Evolutionary conservation across 2,113 vertebrate genomes (phyloP).

Genomic region (Rhinoptilus africanus): DNA sequence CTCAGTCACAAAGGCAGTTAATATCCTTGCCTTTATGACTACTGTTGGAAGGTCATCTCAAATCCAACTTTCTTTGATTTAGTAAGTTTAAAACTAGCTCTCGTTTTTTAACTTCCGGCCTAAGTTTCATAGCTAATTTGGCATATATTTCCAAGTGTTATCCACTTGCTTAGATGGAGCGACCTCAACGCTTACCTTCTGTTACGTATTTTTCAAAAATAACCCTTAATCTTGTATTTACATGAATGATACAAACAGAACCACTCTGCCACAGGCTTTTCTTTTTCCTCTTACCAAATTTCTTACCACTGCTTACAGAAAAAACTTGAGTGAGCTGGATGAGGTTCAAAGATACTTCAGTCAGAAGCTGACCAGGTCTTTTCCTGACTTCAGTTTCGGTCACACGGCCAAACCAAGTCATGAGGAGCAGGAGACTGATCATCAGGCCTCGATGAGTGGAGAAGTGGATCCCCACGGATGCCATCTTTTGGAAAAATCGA

Average conservation of each 20-base stretch:
- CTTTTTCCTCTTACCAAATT: not conserved
- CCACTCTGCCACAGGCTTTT: not conserved
- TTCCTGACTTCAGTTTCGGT: conserved; percentile 48
- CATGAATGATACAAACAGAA: not conserved
- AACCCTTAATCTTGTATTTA: not conserved
- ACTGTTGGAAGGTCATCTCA: not conserved
- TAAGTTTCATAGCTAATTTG: not conserved
- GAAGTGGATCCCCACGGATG: not conserved
- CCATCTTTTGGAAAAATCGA: conserved; percentile 77
- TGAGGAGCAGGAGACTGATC: not conserved
- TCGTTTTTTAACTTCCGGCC: not conserved
- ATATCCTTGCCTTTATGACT: not conserved
- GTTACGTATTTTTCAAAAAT: not conserved
- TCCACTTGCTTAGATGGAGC: not conserved
- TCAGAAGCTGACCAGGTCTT: conserved; percentile 81
- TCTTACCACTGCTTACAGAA: conserved; percentile 68
- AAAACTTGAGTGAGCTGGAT: conserved; percentile 90
- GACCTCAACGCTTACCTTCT: not conserved
- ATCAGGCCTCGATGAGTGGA: not conserved
- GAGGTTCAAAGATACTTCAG: conserved; percentile 92
- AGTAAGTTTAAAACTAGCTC: not conserved
- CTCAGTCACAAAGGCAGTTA: not conserved
- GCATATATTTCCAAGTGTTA: not conserved
- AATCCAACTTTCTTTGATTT: not conserved
- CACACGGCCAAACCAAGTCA: not conserved